These are phyloP conservation scores for Chymomyza caudatula DNA, from an alignment of 2,888 invertebrate genomes.

Conservation along the genomic window DNA sequence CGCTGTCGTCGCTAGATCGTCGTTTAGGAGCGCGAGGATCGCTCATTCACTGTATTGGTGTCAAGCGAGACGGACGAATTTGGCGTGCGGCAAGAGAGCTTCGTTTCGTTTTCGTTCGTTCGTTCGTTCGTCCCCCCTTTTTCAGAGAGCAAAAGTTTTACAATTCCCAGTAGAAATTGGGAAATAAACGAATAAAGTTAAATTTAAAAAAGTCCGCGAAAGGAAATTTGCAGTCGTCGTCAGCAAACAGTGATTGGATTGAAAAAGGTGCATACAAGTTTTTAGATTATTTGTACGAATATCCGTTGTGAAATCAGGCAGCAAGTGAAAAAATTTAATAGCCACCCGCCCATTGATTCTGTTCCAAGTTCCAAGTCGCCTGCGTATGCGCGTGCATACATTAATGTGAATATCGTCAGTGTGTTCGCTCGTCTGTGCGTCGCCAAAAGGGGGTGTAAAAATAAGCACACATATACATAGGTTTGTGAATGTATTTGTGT, in stretches of 20 bases:
- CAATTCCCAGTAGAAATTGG: background rate
- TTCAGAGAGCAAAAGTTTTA: background rate
- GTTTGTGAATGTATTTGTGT: slow-evolving; percentile 24
- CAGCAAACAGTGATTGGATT: background rate
- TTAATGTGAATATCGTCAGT: slow-evolving; percentile 12
- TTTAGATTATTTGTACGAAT: slow-evolving; percentile 2
- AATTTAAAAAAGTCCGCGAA: background rate
- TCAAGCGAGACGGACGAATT: slow-evolving; percentile 68
- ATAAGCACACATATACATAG: slow-evolving; percentile 1
- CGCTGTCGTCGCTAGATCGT: slow-evolving; percentile 46
- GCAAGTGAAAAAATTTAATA: slow-evolving; percentile 34
- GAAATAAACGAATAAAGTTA: background rate
- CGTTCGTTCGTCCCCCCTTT: background rate
- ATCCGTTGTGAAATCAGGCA: background rate
- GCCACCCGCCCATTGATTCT: slow-evolving; percentile 33
- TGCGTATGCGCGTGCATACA: slow-evolving; percentile 1
- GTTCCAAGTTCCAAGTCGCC: slow-evolving; percentile 32
- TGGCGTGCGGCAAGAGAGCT: slow-evolving; percentile 57
- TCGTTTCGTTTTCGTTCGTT: background rate
- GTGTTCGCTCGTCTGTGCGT: background rate
- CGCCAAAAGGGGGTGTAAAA: background rate
- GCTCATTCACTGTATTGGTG: slow-evolving; percentile 73
- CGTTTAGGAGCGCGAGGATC: slow-evolving; percentile 62
- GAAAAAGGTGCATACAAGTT: background rate
- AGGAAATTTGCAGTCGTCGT: background rate